phyloP scores from a whole-genome alignment of 1,140 invertebrate genomes.

The Bombus affinis region DNA sequence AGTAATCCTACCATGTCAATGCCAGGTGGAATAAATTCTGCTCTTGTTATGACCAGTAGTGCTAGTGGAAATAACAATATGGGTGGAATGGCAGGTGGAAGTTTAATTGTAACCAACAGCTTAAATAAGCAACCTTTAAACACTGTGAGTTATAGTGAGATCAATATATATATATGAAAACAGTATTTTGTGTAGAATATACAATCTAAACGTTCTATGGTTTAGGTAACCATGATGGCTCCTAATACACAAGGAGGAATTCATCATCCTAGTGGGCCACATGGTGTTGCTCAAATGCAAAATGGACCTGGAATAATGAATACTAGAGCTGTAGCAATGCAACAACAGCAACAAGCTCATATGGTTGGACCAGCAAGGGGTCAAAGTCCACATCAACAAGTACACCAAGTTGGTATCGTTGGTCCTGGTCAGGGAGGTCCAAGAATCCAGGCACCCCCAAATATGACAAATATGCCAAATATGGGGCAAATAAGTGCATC shows the following conservation, averaged over 20 bases:
- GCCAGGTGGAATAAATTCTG: slow-evolving; percentile 84
- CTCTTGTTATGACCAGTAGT: slow-evolving; percentile 83
- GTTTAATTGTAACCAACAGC: slow-evolving; percentile 85
- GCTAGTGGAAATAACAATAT: slow-evolving; percentile 79
- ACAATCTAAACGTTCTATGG: background rate
- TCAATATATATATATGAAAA: background rate
- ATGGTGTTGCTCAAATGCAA: slow-evolving; percentile 83
- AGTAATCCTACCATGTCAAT: slow-evolving; percentile 85
- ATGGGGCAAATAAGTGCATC: slow-evolving; percentile 81
- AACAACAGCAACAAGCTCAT: slow-evolving; percentile 80
- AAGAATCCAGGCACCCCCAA: slow-evolving; percentile 83
- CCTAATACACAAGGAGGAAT: slow-evolving; percentile 79
- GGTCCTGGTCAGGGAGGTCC: slow-evolving; percentile 82
- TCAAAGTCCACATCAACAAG: slow-evolving; percentile 80
- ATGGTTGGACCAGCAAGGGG: slow-evolving; percentile 81
- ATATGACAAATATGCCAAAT: slow-evolving; percentile 78
- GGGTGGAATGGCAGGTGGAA: slow-evolving; percentile 85
- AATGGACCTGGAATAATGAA: slow-evolving; percentile 88
- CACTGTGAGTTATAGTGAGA: slow-evolving; percentile 66
- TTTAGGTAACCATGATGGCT: slow-evolving; percentile 80
- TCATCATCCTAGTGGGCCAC: slow-evolving; percentile 78
- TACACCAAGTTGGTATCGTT: slow-evolving; percentile 78
- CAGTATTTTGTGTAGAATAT: background rate
- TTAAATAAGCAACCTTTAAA: slow-evolving; percentile 87
- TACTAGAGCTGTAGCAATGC: slow-evolving; percentile 83